phyloP scores from a whole-genome alignment of 2,888 invertebrate genomes.

The Proisotoma minuta region DNA sequence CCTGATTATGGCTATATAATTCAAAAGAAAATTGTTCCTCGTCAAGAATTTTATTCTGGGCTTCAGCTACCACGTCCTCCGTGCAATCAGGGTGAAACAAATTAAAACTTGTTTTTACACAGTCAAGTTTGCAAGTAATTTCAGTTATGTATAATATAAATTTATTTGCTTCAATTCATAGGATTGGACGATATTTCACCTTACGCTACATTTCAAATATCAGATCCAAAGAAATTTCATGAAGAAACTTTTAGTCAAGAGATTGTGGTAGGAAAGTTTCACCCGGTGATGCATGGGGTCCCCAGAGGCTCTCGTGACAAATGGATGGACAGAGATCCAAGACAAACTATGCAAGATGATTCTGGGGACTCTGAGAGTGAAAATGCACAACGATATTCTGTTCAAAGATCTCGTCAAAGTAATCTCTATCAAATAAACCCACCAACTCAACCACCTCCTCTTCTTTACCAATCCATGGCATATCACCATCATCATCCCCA shows the following conservation, averaged over 20 bases:
- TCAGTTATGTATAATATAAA: background rate
- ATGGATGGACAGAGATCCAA: conserved; percentile 34
- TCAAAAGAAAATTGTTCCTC: conserved; percentile 28
- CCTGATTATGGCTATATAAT: conserved; percentile 27
- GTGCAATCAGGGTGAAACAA: conserved; percentile 24
- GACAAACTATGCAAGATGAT: conserved; percentile 22
- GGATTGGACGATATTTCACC: conserved; percentile 84
- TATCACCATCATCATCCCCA: conserved; percentile 21
- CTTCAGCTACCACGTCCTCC: conserved; percentile 35
- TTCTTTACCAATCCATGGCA: conserved; percentile 19
- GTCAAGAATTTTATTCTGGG: conserved; percentile 35
- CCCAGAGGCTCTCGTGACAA: conserved; percentile 38
- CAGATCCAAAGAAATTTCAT: conserved; percentile 59
- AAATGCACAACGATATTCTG: conserved; percentile 34
- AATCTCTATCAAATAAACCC: conserved; percentile 40
- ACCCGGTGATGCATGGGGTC: conserved; percentile 40
- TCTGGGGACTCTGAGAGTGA: conserved; percentile 39
- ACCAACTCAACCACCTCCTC: conserved; percentile 21
- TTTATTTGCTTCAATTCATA: background rate
- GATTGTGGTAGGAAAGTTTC: conserved; percentile 45
- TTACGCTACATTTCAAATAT: conserved; percentile 85
- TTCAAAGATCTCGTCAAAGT: conserved; percentile 28
- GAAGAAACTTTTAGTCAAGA: conserved; percentile 45
- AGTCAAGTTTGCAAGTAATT: no score
- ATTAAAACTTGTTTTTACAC: background rate